Percentiles rank a stretch among this genome's conserved stretches.
Evolutionary conservation across 2,888 invertebrate species (phyloP).

Genomic region (Eupithecia subfuscata): DNA sequence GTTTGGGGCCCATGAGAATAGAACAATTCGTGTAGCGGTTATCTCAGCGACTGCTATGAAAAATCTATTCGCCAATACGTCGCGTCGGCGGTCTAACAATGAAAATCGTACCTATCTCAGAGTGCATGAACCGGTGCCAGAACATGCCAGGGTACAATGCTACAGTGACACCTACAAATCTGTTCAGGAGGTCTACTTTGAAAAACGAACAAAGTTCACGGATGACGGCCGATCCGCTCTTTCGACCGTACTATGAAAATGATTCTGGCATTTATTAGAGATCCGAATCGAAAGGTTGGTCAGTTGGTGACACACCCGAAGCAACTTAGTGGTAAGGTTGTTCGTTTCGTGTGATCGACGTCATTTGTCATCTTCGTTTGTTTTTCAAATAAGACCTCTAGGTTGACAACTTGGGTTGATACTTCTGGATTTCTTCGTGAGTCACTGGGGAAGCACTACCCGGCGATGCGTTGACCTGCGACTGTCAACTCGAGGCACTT

Average conservation of each 20-base stretch:
- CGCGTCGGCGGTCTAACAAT: neutral
- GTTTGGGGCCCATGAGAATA: neutral
- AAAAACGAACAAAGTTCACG: too few relatives aligned
- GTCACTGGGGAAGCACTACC: neutral
- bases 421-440: neutral
- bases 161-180: neutral
- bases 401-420: neutral
- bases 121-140: slow-evolving; percentile 19
- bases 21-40: neutral
- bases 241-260: too few relatives aligned
- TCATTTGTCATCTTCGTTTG: too few relatives aligned
- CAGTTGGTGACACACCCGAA: too few relatives aligned
- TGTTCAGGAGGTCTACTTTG: neutral
- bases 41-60: neutral
- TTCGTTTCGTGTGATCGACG: too few relatives aligned
- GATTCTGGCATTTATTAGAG: too few relatives aligned
- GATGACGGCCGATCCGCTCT: too few relatives aligned
- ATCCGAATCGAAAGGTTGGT: too few relatives aligned
- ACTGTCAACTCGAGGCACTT: neutral
- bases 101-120: slow-evolving; percentile 15
- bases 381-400: too few relatives aligned
- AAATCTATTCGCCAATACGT: neutral
- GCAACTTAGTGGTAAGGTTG: too few relatives aligned
- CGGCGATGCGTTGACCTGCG: neutral
- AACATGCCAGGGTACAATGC: slow-evolving; percentile 38